Evolutionary conservation across 2,888 invertebrate species (phyloP), one percentile per base, ranked within the genome.

Genomic region (Metacarcinus magister): DNA sequence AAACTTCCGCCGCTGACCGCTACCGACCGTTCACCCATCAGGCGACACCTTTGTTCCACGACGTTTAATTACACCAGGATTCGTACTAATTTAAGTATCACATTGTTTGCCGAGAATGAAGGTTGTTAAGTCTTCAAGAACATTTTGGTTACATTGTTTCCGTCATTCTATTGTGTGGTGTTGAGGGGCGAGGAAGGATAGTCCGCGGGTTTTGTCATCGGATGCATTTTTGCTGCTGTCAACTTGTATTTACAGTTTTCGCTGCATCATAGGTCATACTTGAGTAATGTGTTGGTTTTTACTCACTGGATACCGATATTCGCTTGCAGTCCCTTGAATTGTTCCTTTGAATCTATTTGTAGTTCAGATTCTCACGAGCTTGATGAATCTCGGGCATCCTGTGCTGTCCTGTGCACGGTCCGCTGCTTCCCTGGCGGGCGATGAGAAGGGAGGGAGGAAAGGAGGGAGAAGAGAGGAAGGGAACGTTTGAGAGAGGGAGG

Each of bases 1-100:
- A 91, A 46, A 89, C 89, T 67, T 95, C 95, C 95, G 95, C 95
- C 91, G 89, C 91, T 95, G 95, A 95, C 95, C 95, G 89, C 67
- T 93, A 60, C 91, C 91, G 95, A 91, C 95, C 91, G 67, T 60
- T 28, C n/a, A 43, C 91, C 94, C 54, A 46, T 39, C 67, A 60
- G n/a, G 43, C 39, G 91, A 92, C 92, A 92, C 60, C 82, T 94
- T 94, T 95, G 95, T 95, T 48, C 16, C 67, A 44, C 54, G 43
- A 60, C 39, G 23, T 90, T 95, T 95, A 95, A 95, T 95, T 95
- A 67, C 44, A 28, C 39, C 60, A 1, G 13, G 28, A 48, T 92
- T 92, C 39, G 48, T n/a, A 43, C 93, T 75, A 75, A 23, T 93
- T 93, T 75, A 75, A 67, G 75, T 43, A 75, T 75, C 93, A 43